Evolutionary conservation across 2,797 vertebrate species (phyloP), one percentile per base, ranked within the genome.

Genomic region (Chelon labrosus): DNA sequence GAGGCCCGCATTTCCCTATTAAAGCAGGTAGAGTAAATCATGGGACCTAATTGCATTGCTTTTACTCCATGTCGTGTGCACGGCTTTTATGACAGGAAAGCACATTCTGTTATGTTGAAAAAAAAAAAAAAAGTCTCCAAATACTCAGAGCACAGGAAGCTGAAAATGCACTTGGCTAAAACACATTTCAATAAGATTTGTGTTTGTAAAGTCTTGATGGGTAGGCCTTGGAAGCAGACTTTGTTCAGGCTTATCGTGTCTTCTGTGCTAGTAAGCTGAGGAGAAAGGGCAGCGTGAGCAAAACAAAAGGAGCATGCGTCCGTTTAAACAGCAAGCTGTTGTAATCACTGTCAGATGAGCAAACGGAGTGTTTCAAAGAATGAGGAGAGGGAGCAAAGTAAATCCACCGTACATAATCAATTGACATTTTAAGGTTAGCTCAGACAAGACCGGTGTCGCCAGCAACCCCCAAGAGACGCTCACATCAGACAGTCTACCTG

Each of bases 11-110:
- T 77, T 72, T 87, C 83, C 80, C 81, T 79, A 81, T 85, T 86
- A 91, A 88, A 87, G 79, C 63, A 78, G 76, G 82, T 75, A 85
- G 84, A 90, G 84, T 92, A 92, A 94, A 94, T 94, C 91, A 88
- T 65, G 75, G 80, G 75, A 80, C 75, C 87, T 92, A 89, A 92
- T 93, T 92, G 85, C 90, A 89, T 87, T 87, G 73, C 86, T 87
- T 90, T 84, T 87, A 78, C 86, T 77, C 60, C 54, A 69, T 61
- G 58, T 67, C 49, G 75, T 66, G 67, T 53, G 65, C 27, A n/a
- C 47, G 56, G 61, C 39, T 83, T 87, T 85, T 77, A 87, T 80
- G 67, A 71, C 42, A 13, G 47, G 70, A 62, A 54, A 70, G 66
- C 61, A 53, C 17, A 31, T 42, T 65, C 55, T 58, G 61, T 46